These are phyloP conservation scores for Pantala flavescens DNA, from an alignment of 1,140 invertebrate species.

Conservation along the genomic window DNA sequence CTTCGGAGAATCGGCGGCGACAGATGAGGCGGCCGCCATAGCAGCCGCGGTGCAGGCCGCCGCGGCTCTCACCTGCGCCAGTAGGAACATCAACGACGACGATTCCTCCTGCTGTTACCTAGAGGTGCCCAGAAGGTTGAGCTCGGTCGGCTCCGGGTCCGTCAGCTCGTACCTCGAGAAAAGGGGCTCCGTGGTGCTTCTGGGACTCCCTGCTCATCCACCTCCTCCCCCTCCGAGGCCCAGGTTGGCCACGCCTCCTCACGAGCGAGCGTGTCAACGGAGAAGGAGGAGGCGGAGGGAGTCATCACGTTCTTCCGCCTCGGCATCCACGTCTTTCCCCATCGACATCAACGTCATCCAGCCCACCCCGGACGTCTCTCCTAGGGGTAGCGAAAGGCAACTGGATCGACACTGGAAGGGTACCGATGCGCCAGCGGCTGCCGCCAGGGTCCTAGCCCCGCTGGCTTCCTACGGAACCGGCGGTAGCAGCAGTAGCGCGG, in stretches of 20 bases:
- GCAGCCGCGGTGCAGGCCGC: not conserved
- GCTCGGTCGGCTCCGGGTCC: slow-evolving; percentile 10
- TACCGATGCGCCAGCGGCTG: not conserved
- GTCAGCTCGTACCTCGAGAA: slow-evolving; percentile 12
- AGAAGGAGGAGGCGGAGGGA: not conserved
- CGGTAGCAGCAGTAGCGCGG: not conserved
- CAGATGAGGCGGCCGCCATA: not conserved
- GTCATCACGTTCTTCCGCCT: not conserved
- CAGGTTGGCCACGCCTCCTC: not conserved
- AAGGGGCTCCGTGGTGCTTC: not conserved
- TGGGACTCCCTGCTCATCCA: not conserved
- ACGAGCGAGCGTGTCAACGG: not conserved
- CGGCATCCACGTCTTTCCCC: not conserved
- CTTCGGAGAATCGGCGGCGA: not conserved
- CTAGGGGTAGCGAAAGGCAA: slow-evolving; percentile 26
- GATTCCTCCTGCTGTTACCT: slow-evolving; percentile 1
- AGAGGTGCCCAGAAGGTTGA: slow-evolving; percentile 11
- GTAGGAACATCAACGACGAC: not conserved
- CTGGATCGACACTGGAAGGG: slow-evolving; percentile 1
- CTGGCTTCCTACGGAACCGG: slow-evolving; percentile 12
- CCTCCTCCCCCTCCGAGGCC: not conserved
- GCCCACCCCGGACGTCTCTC: slow-evolving; percentile 29
- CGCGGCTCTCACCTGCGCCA: not conserved
- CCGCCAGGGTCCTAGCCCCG: not conserved
- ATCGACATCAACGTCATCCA: slow-evolving; percentile 31